phyloP scores from a whole-genome alignment of 2,113 vertebrate genomes.

The Notechis scutatus region DNA sequence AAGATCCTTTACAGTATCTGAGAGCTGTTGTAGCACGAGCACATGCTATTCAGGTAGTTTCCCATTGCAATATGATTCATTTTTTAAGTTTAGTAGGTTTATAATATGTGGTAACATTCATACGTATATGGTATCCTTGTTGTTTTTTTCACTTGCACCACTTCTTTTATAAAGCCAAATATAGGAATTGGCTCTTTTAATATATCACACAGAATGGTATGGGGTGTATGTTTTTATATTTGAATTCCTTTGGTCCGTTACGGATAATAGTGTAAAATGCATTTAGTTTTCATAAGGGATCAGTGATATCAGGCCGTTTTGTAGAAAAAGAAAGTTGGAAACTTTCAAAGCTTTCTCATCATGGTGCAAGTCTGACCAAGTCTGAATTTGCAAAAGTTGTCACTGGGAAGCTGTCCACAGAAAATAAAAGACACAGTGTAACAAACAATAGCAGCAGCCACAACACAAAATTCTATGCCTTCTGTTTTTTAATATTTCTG shows the following conservation, averaged over 20 bases:
- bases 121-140: not conserved
- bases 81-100: slow-evolving; percentile 9
- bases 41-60: slow-evolving; percentile 85
- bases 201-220: not conserved
- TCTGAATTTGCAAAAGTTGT: not conserved
- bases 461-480: not conserved
- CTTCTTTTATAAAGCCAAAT: not conserved
- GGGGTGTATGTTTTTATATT: not conserved
- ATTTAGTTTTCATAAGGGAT: not conserved
- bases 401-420: not conserved
- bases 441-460: not conserved
- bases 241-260: not conserved
- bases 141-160: not conserved
- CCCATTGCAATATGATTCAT: slow-evolving; percentile 27
- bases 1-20: slow-evolving; percentile 94
- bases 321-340: not conserved
- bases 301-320: not conserved
- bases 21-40: slow-evolving; percentile 84
- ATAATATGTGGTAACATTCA: rapidly evolving
- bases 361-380: not conserved
- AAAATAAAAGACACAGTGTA: not conserved
- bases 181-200: not conserved
- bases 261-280: not conserved
- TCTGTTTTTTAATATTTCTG: not conserved
- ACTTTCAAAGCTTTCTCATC: not conserved